These are phyloP conservation scores for Hylaea fasciaria DNA, from an alignment of 2,888 invertebrate genomes.

Conservation along the genomic window DNA sequence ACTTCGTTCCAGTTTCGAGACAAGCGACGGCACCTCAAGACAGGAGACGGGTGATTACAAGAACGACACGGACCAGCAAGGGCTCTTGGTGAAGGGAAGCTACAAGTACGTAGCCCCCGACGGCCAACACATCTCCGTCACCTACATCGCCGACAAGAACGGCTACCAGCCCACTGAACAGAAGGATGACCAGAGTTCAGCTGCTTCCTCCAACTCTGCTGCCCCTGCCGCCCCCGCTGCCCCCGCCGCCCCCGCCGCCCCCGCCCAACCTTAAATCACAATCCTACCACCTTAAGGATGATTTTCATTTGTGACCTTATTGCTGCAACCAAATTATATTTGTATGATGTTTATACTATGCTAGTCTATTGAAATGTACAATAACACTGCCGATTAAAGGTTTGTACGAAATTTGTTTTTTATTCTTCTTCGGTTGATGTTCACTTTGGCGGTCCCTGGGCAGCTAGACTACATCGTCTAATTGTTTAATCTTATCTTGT, in stretches of 20 bases:
- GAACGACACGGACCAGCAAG: slow-evolving; percentile 87
- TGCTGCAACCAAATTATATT: slow-evolving; percentile 53
- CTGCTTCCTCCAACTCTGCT: background rate
- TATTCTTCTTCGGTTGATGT: background rate
- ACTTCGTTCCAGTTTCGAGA: slow-evolving; percentile 81
- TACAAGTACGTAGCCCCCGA: slow-evolving; percentile 87
- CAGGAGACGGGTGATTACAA: slow-evolving; percentile 88
- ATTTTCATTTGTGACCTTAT: slow-evolving; percentile 30
- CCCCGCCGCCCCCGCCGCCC: slow-evolving; percentile 1
- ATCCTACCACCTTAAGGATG: background rate
- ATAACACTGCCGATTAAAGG: slow-evolving; percentile 52
- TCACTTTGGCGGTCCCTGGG: too few relatives aligned
- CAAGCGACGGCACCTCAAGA: slow-evolving; percentile 87
- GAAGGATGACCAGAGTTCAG: slow-evolving; percentile 45
- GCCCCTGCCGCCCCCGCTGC: slow-evolving; percentile 15
- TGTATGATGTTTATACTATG: slow-evolving; percentile 40
- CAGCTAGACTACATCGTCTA: too few relatives aligned
- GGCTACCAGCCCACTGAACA: slow-evolving; percentile 84
- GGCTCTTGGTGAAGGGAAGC: slow-evolving; percentile 86
- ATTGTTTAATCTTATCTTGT: too few relatives aligned
- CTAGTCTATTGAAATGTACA: slow-evolving; percentile 43
- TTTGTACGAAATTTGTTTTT: slow-evolving; percentile 28
- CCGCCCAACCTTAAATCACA: slow-evolving; percentile 42
- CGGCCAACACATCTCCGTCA: slow-evolving; percentile 86
- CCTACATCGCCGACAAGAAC: slow-evolving; percentile 86